phyloP scores from a whole-genome alignment of 2,888 invertebrate species.

The Athalia circularis region DNA sequence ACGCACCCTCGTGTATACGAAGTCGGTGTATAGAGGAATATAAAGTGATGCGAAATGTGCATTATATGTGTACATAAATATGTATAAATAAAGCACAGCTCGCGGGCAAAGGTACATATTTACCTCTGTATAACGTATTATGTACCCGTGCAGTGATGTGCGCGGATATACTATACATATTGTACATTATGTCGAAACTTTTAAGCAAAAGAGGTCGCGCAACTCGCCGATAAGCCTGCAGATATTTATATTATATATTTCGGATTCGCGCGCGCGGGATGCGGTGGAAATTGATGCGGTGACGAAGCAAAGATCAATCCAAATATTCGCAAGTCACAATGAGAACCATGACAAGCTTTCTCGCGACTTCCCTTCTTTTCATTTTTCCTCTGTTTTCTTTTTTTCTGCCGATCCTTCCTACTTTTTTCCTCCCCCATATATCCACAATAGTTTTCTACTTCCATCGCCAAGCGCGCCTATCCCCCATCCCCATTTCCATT shows the following conservation, averaged over 20 bases:
- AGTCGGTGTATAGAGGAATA: no score
- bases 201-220: not conserved
- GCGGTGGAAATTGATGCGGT: constrained; percentile 40
- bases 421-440: not conserved
- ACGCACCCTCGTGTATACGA: no score
- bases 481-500: no score
- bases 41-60: no score
- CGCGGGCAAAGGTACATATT: no score
- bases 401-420: not conserved
- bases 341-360: constrained; percentile 21
- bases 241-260: not conserved
- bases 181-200: not conserved
- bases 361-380: not conserved
- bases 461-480: no score
- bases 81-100: no score
- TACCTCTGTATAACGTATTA: not conserved
- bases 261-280: not conserved
- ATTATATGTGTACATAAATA: no score
- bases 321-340: constrained; percentile 5
- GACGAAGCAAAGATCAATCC: constrained; percentile 21
- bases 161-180: not conserved
- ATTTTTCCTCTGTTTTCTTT: not conserved
- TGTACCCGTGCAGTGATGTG: not conserved
- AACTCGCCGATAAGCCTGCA: not conserved
- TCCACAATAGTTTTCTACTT: not conserved